Base-by-base conservation (phyloP, 2,888 invertebrate species). In the Gonocerus acuteangulatus region DNA sequence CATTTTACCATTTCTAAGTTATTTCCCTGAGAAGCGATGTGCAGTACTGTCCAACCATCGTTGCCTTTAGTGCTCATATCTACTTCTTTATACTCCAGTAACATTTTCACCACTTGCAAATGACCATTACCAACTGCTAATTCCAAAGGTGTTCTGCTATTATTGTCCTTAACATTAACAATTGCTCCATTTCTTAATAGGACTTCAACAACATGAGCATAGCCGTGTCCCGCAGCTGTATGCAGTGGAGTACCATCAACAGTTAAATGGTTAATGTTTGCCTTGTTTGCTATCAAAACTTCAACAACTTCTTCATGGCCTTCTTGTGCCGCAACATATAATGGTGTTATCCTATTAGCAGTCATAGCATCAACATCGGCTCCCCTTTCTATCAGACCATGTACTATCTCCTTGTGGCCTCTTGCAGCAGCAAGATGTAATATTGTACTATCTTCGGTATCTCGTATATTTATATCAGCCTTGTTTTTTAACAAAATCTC, bases 381-480 rank as follows among this genome's bases (percentile, higher is more conserved):
- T 39, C 39, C 39, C n/a, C 39, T 39, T 9, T 13, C 4, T 9
- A 39, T 11, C 39, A 39, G 15, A 11, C 3, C 4, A 4, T 39
- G 4, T 4, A 39, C 15, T 39, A 39, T 39, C 4, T 13, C 13
- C 4, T 39, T 39, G n/a, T 39, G 39, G n/a, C 39, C 39, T 15
- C 3, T 4, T 9, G 4, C n/a, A 39, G 39, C 39, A n/a, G 39
- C 39, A 13, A 39, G 4, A n/a, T 69, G 67, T 23, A 69, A 22
- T 4, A 13, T 4, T 18, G 47, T 22, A 22, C n/a, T 13, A 22
- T 13, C 15, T 2, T n/a, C 7, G 7, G 4, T 16, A 19, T 16
- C 2, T 15, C 18, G 7, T 18, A 13, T 22, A 16, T 22, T 22
- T 16, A 47, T 19, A 13, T 2, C 2, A 11, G 47, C 47, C 4